Base-by-base conservation (phyloP, 2,888 invertebrate genomes). In the Oscheius onirici region DNA sequence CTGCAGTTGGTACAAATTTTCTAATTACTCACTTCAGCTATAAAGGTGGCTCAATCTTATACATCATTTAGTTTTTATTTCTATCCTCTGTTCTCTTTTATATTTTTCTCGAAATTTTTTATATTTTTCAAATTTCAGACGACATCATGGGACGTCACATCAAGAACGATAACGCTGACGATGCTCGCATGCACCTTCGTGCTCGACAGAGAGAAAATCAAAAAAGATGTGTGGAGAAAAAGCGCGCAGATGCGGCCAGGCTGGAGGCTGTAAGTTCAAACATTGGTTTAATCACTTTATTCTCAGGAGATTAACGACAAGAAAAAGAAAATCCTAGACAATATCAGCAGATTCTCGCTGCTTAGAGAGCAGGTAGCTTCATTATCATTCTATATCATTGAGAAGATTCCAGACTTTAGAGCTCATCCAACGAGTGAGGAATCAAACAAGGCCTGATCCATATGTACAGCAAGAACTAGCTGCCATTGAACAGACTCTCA, bases 181-280 rank as follows among this genome's bases (percentile, higher is more conserved):
- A 6, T n/a, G 28, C 8, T 6, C 22, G 11, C n/a, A 2, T 15
- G 11, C 24, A 28, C 5, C 55, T 24, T 3, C 55, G 55, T 10
- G 26, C 3, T 15, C 55, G 55, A 55, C 55, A 55, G 28, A 24
- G 55, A 11, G 28, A 13, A 13, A 55, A 55, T 55, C 55, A 55
- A 13, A 2, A 55, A n/a, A 55, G 28, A 55, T 20, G 24, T 13
- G n/a, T 55, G 8, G 55, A 55, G n/a, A 55, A 55, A 13, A 55
- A 55, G 13, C 10, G 55, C 10, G 24, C 3, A 6, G 11, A 2
- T 24, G 15, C 26, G 15, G 28, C n/a, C 0, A 11, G n/a, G n/a
- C 28, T 52, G 3, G 55, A 26, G 26, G 28, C n/a, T 24, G 46
- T 46, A 46, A 3, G 20, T 46, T 46, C 8, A 43, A 11, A 8